These are phyloP conservation scores for Gallinago media DNA, from an alignment of 2,113 vertebrate species.

Conservation along the genomic window DNA sequence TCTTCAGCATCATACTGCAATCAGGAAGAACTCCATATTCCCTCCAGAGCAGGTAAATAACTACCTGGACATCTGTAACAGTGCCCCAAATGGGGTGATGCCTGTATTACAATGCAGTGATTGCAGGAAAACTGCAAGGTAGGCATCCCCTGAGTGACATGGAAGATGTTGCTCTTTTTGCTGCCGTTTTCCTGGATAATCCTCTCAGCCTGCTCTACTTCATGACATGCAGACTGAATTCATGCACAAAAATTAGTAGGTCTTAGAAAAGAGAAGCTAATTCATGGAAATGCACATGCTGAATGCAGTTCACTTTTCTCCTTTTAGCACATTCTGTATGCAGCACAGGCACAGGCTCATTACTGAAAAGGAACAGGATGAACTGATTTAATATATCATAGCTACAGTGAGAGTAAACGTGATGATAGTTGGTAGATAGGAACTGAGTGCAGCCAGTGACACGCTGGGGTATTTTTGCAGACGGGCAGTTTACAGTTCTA, in stretches of 20 bases:
- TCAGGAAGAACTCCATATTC: background rate
- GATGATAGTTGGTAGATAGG: background rate
- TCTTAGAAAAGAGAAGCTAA: background rate
- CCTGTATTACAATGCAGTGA: background rate
- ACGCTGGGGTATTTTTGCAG: conserved; percentile 12
- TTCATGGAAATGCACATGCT: background rate
- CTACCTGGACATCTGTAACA: background rate
- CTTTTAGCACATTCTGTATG: background rate
- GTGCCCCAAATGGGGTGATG: background rate
- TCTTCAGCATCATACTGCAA: background rate
- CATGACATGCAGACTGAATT: background rate
- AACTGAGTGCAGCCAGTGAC: background rate
- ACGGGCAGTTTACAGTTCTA: background rate
- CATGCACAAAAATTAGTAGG: background rate
- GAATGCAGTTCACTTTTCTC: background rate
- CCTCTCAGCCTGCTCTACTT: background rate
- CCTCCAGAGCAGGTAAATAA: background rate
- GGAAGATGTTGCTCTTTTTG: background rate
- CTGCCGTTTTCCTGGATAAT: background rate
- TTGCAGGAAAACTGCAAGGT: background rate
- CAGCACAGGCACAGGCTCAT: background rate
- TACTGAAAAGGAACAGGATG: background rate
- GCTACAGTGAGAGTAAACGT: background rate
- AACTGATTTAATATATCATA: background rate
- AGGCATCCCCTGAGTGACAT: background rate